phyloP scores from a whole-genome alignment of 1,140 invertebrate genomes.

The Drosophila mayri region DNA sequence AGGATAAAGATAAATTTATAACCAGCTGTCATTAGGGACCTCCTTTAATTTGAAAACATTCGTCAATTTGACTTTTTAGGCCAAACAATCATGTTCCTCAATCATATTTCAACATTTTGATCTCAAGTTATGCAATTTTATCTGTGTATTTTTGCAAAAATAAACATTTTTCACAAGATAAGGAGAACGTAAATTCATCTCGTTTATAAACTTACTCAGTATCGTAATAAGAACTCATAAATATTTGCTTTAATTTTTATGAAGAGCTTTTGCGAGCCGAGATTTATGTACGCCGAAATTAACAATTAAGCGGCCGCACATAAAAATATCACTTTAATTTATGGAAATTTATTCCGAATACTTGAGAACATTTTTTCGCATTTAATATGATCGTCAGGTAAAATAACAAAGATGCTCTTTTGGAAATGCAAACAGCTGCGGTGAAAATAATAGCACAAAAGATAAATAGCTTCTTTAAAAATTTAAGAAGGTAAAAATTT shows the following conservation, averaged over 20 bases:
- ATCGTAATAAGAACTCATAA: slow-evolving; percentile 83
- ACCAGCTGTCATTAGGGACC: background rate
- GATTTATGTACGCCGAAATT: slow-evolving; percentile 35
- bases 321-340: slow-evolving; percentile 38
- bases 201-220: slow-evolving; percentile 70
- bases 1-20: background rate
- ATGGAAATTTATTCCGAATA: slow-evolving; percentile 23
- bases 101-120: background rate
- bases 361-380: slow-evolving; percentile 43
- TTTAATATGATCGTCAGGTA: slow-evolving; percentile 46
- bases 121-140: background rate
- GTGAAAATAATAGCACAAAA: background rate
- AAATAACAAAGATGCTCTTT: slow-evolving; percentile 18
- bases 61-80: background rate
- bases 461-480: background rate
- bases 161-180: slow-evolving; percentile 2
- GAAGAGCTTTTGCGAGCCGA: slow-evolving; percentile 15
- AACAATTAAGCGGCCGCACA: slow-evolving; percentile 41
- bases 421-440: slow-evolving; percentile 12
- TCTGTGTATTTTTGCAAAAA: background rate
- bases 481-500: background rate
- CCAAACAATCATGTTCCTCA: background rate
- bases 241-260: slow-evolving; percentile 54
- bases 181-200: slow-evolving; percentile 13
- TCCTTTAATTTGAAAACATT: background rate